A percentile compares a stretch with the other conserved stretches of the same genome.
These are phyloP conservation scores for Hydropsyche tenuis DNA, from an alignment of 1,140 invertebrate genomes.

Conservation along the genomic window DNA sequence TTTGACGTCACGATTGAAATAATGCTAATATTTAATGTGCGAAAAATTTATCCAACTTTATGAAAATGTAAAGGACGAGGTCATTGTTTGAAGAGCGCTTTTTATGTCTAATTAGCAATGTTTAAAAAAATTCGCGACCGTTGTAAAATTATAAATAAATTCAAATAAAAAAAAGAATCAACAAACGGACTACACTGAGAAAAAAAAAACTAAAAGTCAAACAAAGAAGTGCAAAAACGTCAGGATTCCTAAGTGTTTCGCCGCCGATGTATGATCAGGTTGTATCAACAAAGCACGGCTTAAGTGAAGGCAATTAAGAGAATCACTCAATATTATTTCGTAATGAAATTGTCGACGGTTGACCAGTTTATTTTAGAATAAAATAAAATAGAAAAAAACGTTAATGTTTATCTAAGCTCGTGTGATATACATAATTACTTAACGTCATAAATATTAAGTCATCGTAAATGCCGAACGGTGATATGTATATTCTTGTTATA, in stretches of 20 bases:
- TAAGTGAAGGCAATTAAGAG: conserved; percentile 33
- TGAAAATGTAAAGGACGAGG: too few species aligned
- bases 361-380: neutral
- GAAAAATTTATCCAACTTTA: too few species aligned
- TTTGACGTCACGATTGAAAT: too few species aligned
- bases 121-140: too few species aligned
- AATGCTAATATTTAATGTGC: too few species aligned
- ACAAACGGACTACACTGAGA: neutral
- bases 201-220: neutral
- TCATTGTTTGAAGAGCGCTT: too few species aligned
- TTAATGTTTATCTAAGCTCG: neutral
- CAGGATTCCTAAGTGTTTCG: conserved; percentile 11
- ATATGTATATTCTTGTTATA: too few species aligned
- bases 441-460: neutral
- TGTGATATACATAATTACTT: neutral
- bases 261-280: conserved; percentile 20
- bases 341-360: conserved; percentile 1
- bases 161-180: neutral
- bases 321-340: conserved; percentile 14
- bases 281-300: conserved; percentile 22
- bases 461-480: too few species aligned
- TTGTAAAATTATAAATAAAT: too few species aligned
- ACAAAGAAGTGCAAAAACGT: conserved; percentile 26
- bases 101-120: too few species aligned
- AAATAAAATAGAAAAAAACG: neutral